Base-by-base conservation (phyloP, 2,888 invertebrate species). In the Megastigmus dorsalis region DNA sequence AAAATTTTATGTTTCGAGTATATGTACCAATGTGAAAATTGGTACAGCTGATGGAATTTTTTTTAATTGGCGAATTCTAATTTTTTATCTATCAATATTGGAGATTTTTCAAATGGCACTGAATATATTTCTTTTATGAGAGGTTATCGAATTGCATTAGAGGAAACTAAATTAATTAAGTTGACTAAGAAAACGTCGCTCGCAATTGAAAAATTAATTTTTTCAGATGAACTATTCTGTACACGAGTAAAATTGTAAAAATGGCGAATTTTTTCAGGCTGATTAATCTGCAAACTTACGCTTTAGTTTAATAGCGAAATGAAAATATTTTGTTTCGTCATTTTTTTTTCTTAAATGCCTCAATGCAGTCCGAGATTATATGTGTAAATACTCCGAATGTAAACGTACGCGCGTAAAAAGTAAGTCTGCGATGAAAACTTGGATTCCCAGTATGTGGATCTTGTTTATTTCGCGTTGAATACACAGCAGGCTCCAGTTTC, bases 91-190 rank as follows among this genome's bases (percentile, higher is more conserved):
- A 52, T 28, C 6, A 15, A 52, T 69, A 54, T 62, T 71, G 66
- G 70, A 70, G 60, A 36, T 66, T 75, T 70, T 70, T 66, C 45
- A 59, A 75, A 70, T 30, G 38, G 43, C 18, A 66, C 10, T n/a
- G 52, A 55, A 43, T 45, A 23, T 28, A 59, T 62, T 18, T 36
- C 13, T 55, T 67, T 68, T 68, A 63, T 50, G 23, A 38, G 5
- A 68, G 41, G 13, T 69, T 57, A 57, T 41, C 48, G 63, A 36
- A 48, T 41, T 74, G 55, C 55, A 55, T 68, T 74, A 62, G 15
- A 62, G 28, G 63, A 48, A 45, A 23, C n/a, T n/a, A 68, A 41
- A 10, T 43, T 7, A 5, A 10, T 18, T 33, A 48, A n/a, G n/a
- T n/a, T n/a, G n/a, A n/a, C n/a, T n/a, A n/a, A n/a, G 13, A 59